These are phyloP conservation scores for Cromileptes altivelis DNA, from an alignment of 2,113 vertebrate genomes.

Conservation along the genomic window DNA sequence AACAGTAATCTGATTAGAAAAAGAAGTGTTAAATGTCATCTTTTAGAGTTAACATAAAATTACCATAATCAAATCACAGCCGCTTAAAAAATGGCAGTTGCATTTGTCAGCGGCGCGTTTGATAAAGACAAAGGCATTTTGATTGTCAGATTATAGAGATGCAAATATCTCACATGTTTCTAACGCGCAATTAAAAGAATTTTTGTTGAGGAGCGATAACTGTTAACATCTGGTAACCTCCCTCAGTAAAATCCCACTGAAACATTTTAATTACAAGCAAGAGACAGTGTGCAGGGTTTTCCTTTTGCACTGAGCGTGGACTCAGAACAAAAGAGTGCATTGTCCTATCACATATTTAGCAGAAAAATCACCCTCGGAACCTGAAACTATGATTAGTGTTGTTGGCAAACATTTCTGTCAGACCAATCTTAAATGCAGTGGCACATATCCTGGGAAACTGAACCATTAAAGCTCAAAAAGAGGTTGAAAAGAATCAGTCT, in stretches of 20 bases:
- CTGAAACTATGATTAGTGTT: conserved; percentile 11
- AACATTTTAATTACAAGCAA: conserved; percentile 72
- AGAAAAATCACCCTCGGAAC: conserved; percentile 27
- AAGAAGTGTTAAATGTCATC: conserved; percentile 71
- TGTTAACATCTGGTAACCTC: conserved; percentile 74
- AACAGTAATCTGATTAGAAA: conserved; percentile 46
- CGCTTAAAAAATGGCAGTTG: conserved; percentile 27
- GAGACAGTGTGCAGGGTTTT: conserved; percentile 52
- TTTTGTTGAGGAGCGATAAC: conserved; percentile 49
- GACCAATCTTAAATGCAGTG: neutral
- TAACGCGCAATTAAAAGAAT: conserved; percentile 52
- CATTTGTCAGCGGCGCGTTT: conserved; percentile 39
- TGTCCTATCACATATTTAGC: conserved; percentile 53
- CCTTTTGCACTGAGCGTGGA: conserved; percentile 35
- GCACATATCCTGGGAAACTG: neutral
- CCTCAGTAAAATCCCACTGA: conserved; percentile 55
- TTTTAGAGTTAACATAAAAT: conserved; percentile 65
- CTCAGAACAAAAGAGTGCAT: conserved; percentile 48
- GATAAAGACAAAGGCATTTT: conserved; percentile 60
- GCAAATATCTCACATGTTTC: conserved; percentile 61
- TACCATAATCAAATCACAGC: conserved; percentile 71
- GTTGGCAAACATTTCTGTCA: conserved; percentile 30
- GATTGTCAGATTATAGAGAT: conserved; percentile 66
- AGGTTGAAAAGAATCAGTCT: neutral
- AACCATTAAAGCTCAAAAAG: neutral